These are phyloP conservation scores for Synergus laeviventris DNA, from an alignment of 2,888 invertebrate genomes.

Conservation along the genomic window DNA sequence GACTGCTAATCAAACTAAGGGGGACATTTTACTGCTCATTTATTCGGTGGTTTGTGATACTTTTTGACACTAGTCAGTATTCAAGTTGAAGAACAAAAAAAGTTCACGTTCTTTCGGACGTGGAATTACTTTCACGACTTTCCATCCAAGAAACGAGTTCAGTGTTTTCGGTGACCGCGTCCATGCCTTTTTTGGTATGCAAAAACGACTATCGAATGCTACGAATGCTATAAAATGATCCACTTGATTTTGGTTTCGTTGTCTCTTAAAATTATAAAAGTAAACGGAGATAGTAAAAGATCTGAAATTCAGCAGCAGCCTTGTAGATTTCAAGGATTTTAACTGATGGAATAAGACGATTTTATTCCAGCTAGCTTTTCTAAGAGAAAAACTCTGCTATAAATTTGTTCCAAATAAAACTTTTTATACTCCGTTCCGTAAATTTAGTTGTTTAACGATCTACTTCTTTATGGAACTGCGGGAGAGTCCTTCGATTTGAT, in stretches of 20 bases:
- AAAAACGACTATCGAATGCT: no score
- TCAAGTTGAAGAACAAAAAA: background rate
- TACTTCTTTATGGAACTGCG: slow-evolving; percentile 20
- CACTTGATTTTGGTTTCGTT: background rate
- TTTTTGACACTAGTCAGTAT: background rate
- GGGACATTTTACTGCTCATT: background rate
- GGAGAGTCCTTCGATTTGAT: slow-evolving; percentile 14
- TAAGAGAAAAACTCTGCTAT: background rate
- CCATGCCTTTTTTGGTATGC: background rate
- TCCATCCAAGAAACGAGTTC: slow-evolving; percentile 7
- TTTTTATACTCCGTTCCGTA: slow-evolving; percentile 9
- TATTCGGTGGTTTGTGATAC: no score
- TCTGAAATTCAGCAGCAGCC: background rate
- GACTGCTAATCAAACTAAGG: background rate
- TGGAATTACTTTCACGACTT: background rate
- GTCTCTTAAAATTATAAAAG: background rate
- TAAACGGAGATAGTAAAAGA: slow-evolving; percentile 4
- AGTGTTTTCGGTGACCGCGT: background rate
- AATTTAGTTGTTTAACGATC: slow-evolving; percentile 29
- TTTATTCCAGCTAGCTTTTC: background rate
- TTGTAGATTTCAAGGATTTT: background rate
- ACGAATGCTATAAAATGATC: no score
- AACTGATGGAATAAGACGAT: background rate
- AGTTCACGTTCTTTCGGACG: background rate
- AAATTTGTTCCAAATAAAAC: slow-evolving; percentile 8